Conservation (phyloP, 2,888 invertebrate genomes). For the Patella caerulea region DNA sequence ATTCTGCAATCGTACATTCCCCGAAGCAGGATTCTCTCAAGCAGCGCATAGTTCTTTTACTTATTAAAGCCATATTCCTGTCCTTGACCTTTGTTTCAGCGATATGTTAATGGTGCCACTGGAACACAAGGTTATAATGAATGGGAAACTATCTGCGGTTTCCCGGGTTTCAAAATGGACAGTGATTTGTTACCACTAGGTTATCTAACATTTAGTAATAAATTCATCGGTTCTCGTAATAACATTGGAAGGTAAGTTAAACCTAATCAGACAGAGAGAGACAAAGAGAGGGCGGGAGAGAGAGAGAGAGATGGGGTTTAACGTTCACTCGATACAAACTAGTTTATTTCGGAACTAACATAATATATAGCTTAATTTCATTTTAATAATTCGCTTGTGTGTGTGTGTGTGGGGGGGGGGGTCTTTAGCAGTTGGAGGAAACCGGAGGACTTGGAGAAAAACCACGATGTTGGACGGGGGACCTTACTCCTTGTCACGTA, state of each 20-base stretch:
- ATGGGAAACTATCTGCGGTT: conserved; percentile 43
- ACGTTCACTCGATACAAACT: no score
- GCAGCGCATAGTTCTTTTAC: neutral
- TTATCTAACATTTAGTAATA: conserved; percentile 41
- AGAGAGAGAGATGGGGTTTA: no score
- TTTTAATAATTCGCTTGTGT: no score
- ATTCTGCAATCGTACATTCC: no score
- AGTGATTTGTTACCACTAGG: conserved; percentile 32
- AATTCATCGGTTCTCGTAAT: neutral
- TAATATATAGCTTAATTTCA: no score
- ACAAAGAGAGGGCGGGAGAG: no score
- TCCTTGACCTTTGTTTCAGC: conserved; percentile 29
- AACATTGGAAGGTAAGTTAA: neutral
- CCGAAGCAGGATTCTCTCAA: neutral
- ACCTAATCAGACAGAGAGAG: neutral
- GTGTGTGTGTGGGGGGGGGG: no score
- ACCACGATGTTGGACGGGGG: no score
- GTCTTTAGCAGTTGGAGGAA: no score
- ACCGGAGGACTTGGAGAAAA: no score
- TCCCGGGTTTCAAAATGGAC: conserved; percentile 45
- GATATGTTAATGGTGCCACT: conserved; percentile 36
- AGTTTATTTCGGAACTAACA: no score
- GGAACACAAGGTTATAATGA: conserved; percentile 28
- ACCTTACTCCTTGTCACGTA: no score
- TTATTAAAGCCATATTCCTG: neutral